A percentile compares a stretch with the other conserved stretches of the same genome.
These are phyloP conservation scores for Heterocephalus glaber DNA, from an alignment of 2,113 vertebrate genomes.

Conservation along the genomic window DNA sequence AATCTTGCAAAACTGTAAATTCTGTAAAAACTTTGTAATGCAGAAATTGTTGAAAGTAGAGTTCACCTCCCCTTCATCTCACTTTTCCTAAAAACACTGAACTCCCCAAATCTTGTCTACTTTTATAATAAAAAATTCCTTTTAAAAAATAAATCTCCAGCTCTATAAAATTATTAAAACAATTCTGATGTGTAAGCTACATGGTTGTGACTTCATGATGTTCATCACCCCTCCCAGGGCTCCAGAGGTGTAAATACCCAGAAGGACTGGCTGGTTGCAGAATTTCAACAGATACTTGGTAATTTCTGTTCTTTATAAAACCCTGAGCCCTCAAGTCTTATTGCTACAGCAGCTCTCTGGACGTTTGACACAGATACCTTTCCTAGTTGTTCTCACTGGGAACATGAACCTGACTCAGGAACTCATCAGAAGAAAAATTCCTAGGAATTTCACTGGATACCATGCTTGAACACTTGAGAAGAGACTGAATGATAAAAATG, in stretches of 20 bases:
- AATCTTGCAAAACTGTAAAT: not conserved
- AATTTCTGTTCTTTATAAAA: not conserved
- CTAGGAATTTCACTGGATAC: not conserved
- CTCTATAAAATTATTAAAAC: not conserved
- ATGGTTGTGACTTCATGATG: not conserved
- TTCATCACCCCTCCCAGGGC: not conserved
- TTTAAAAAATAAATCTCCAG: not conserved
- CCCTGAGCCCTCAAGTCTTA: not conserved
- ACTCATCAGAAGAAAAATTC: not conserved
- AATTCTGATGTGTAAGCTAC: not conserved
- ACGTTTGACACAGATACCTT: not conserved
- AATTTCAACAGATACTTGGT: not conserved
- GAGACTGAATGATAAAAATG: not conserved
- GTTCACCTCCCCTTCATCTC: not conserved
- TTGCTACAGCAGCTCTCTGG: not conserved
- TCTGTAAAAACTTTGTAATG: not conserved
- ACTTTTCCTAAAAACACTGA: too few relatives aligned
- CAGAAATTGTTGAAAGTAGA: not conserved
- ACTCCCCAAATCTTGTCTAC: not conserved
- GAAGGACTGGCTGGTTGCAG: not conserved
- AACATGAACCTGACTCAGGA: not conserved
- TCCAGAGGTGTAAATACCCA: not conserved
- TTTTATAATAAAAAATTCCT: too few relatives aligned
- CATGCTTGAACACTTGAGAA: not conserved
- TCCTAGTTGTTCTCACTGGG: not conserved